Evolutionary conservation across 2,113 vertebrate species (phyloP), one percentile per base, ranked within the genome.

Genomic region (Herpetotheres cachinnans): DNA sequence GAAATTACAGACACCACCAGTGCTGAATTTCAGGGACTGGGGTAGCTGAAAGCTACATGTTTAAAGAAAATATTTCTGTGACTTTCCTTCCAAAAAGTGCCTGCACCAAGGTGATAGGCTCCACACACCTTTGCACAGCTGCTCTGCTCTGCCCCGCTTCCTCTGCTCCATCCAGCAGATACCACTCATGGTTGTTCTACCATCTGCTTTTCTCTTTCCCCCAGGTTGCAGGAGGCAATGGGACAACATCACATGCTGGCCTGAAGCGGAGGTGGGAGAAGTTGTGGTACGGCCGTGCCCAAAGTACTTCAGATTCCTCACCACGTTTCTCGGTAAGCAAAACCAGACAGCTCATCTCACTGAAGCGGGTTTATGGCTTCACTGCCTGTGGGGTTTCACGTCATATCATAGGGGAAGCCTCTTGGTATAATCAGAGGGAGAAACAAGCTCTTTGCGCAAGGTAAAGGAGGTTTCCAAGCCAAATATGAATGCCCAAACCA

Each of bases 201-300:
- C 30, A 30, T n/a, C n/a, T 70, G 26, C 58, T 93, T 90, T 66
- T 89, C 56, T 96, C 36, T 91, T 79, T 76, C 74, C 79, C 25
- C 30, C 96, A 99, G 99, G 99, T 63, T 99, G 99, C 87, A 95
- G 97, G 83, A 98, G 97, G 85, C 98, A 98, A 86, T 99, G 99
- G 99, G 99, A 99, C 85, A 99, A 98, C 84, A 97, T 99, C 56
- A 99, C 98, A 2, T 99, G 99, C 93, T 99, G 99, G 99, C 99
- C 99, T 0, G 97, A 99, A 32, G 98, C 99, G 7, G 97, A 87
- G 20, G 94, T 98, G 9, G 99, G 99, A 71, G 99, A 99, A 78
- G 96, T 98, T 29, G 99, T 99, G 19, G 98, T 99, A 10, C 96
- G 98, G 82, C 98, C 97, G 0, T 99, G 99, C 61, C 99, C 99